Percentiles rank a stretch among this genome's conserved stretches.
Evolutionary conservation across 1,140 invertebrate species (phyloP).

Genomic region (Tetragnatha versicolor): DNA sequence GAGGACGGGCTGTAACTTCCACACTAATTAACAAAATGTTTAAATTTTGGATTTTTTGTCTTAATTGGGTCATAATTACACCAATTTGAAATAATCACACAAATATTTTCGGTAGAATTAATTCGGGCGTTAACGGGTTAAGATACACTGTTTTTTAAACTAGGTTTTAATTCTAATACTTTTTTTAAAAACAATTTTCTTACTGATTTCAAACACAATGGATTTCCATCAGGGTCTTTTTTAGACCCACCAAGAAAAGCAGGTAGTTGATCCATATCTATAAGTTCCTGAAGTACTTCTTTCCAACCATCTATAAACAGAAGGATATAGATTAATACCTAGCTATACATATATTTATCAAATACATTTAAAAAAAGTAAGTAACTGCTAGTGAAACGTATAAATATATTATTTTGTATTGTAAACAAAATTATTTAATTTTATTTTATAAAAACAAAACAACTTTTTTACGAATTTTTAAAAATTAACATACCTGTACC

Average conservation of each 20-base stretch:
- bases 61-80: too few relatives aligned
- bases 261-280: constrained; percentile 78
- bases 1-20: too few relatives aligned
- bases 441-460: neutral
- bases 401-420: neutral
- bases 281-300: constrained; percentile 71
- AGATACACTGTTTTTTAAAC: too few relatives aligned
- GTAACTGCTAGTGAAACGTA: neutral
- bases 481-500: neutral
- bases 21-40: too few relatives aligned
- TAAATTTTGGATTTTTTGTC: too few relatives aligned
- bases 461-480: too few relatives aligned
- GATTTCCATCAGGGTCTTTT: constrained; percentile 75
- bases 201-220: constrained; percentile 10
- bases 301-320: constrained; percentile 78
- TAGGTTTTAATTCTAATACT: too few relatives aligned
- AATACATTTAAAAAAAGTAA: neutral
- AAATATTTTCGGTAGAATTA: too few relatives aligned
- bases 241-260: constrained; percentile 78
- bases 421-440: neutral
- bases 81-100: too few relatives aligned
- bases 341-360: neutral
- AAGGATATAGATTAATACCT: neutral
- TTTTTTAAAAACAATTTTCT: neutral
- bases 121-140: too few relatives aligned